Percentiles rank a stretch among this genome's conserved stretches.
Conservation (phyloP, 1,140 invertebrate genomes). For the Euwallacea fornicatus region DNA sequence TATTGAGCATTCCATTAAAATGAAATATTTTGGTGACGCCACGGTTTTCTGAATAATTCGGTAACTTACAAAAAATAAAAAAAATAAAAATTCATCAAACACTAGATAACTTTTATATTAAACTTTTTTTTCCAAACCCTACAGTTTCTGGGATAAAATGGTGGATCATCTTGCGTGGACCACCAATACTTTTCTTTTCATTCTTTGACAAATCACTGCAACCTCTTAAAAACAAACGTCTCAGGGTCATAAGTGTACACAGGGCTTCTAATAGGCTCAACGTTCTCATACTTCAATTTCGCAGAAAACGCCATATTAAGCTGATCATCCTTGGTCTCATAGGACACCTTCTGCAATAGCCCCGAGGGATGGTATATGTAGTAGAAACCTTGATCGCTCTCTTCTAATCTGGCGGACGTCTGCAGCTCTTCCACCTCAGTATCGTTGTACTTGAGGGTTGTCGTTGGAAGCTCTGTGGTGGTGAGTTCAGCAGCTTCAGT, state of each 20-base stretch:
- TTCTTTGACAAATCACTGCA: not conserved
- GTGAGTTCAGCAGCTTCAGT: conserved; percentile 18
- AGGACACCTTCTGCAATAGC: conserved; percentile 57
- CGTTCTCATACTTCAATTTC: conserved; percentile 58
- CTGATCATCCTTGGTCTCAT: conserved; percentile 57
- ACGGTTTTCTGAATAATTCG: no score
- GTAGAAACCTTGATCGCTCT: conserved; percentile 54
- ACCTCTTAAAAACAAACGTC: conserved; percentile 29
- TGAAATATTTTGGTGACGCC: no score
- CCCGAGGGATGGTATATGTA: conserved; percentile 60
- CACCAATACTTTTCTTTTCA: no score
- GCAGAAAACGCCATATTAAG: conserved; percentile 57
- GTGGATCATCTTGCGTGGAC: no score
- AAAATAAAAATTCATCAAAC: no score
- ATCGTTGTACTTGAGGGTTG: conserved; percentile 17
- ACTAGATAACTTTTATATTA: no score
- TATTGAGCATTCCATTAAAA: no score
- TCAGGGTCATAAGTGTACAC: conserved; percentile 57
- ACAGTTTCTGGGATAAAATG: no score
- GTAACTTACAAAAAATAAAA: no score
- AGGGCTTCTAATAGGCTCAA: conserved; percentile 59
- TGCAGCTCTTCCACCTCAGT: conserved; percentile 17
- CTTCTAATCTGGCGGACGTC: conserved; percentile 30
- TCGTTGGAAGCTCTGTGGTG: conserved; percentile 31
- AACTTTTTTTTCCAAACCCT: no score